Conservation (phyloP, 1,140 invertebrate species). For the Lysiphlebus fabarum region DNA sequence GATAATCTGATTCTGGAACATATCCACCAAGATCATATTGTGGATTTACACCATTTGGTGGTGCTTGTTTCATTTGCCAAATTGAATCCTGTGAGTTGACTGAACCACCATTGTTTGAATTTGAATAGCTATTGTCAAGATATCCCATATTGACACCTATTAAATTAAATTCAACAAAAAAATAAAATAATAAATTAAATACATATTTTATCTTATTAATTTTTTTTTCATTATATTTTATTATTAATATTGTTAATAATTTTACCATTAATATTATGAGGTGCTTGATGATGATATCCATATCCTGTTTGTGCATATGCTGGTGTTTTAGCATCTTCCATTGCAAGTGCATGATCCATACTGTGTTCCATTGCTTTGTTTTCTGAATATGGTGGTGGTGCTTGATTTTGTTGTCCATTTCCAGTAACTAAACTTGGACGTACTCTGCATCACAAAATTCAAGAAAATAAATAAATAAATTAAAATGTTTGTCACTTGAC, state of each 20-base stretch:
- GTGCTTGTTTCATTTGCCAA: constrained; percentile 88
- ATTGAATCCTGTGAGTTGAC: constrained; percentile 93
- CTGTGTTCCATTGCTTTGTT: constrained; percentile 88
- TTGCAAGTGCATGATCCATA: constrained; percentile 74
- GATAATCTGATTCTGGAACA: constrained; percentile 77
- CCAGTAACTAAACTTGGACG: constrained; percentile 72
- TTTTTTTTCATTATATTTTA: too few species aligned
- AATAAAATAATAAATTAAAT: background rate
- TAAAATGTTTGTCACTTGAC: constrained; percentile 1
- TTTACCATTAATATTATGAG: constrained; percentile 68
- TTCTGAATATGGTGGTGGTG: constrained; percentile 80
- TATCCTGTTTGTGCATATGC: constrained; percentile 82
- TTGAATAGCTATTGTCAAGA: constrained; percentile 87
- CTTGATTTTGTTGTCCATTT: constrained; percentile 69
- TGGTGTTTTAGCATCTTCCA: constrained; percentile 77
- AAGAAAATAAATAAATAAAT: too few species aligned
- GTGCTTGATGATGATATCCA: constrained; percentile 73
- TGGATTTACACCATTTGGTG: constrained; percentile 63
- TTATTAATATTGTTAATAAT: constrained; percentile 45
- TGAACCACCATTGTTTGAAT: constrained; percentile 87
- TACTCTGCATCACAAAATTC: constrained; percentile 43
- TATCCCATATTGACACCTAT: constrained; percentile 82
- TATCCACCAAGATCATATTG: constrained; percentile 81
- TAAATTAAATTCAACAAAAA: constrained; percentile 12
- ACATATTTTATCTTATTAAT: background rate